A percentile compares a stretch with the other conserved stretches of the same genome.
phyloP scores from a whole-genome alignment of 2,888 invertebrate genomes.

The Latrodectus hesperus region DNA sequence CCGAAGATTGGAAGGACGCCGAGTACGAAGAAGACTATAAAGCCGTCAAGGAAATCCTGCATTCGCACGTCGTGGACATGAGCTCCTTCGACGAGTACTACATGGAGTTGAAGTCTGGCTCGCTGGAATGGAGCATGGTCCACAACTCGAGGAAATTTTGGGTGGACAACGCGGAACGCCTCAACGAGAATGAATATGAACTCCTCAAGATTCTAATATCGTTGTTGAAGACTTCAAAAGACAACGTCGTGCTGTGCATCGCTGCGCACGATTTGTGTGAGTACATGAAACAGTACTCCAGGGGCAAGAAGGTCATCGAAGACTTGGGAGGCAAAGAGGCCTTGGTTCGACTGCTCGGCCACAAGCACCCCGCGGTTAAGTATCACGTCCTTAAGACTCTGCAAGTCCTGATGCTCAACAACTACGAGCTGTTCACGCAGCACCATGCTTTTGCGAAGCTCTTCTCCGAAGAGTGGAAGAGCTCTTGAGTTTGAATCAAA shows the following conservation, averaged over 20 bases:
- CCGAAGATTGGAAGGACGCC: not conserved
- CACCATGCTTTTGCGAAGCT: not conserved
- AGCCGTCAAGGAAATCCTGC: slow-evolving; percentile 18
- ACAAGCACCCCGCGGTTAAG: slow-evolving; percentile 18
- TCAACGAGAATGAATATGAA: slow-evolving; percentile 42
- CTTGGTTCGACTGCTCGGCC: slow-evolving; percentile 9
- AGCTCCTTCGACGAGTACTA: slow-evolving; percentile 40
- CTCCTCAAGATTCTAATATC: slow-evolving; percentile 29
- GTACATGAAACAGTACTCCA: slow-evolving; percentile 27
- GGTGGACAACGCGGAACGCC: slow-evolving; percentile 30
- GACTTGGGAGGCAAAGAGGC: slow-evolving; percentile 38
- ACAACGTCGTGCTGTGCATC: slow-evolving; percentile 20
- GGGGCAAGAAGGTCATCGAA: slow-evolving; percentile 32
- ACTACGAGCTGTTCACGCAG: slow-evolving; percentile 13
- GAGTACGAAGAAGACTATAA: slow-evolving; percentile 39
- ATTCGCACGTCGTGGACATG: slow-evolving; percentile 1
- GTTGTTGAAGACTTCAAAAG: slow-evolving; percentile 1
- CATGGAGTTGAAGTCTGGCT: slow-evolving; percentile 31
- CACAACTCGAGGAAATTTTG: slow-evolving; percentile 42
- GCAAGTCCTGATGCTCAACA: slow-evolving; percentile 40
- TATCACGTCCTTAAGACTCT: slow-evolving; percentile 41
- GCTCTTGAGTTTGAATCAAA: not conserved
- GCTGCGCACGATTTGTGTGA: slow-evolving; percentile 45
- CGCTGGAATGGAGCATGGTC: slow-evolving; percentile 47
- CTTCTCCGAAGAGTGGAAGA: not conserved